Conservation (phyloP, 1,140 invertebrate species). For the Nymphalis io region DNA sequence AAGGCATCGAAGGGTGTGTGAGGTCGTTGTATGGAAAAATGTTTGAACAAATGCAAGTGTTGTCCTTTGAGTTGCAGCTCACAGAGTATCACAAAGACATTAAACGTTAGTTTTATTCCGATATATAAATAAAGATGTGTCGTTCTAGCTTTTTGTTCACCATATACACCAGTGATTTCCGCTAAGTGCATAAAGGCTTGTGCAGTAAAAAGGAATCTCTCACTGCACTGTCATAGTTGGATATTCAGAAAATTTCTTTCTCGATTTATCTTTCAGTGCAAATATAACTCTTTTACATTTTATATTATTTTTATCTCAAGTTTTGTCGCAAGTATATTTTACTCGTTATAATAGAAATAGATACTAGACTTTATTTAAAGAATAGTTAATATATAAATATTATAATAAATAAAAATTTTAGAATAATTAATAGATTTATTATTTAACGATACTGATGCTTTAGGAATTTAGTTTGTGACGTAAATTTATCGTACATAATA, state of each 20-base stretch:
- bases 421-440: too few relatives aligned
- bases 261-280: not conserved
- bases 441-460: too few relatives aligned
- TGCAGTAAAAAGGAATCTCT: constrained; percentile 1
- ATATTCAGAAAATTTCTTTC: not conserved
- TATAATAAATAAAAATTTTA: too few relatives aligned
- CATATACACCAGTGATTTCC: constrained; percentile 1
- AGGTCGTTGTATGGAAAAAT: not conserved
- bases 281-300: not conserved
- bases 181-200: not conserved
- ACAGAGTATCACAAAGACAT: not conserved
- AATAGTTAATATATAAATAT: too few relatives aligned
- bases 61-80: constrained; percentile 1
- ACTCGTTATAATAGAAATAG: too few relatives aligned
- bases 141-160: constrained; percentile 1
- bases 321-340: too few relatives aligned
- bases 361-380: too few relatives aligned
- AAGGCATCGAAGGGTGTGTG: not conserved
- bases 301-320: not conserved
- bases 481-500: too few relatives aligned
- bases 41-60: constrained; percentile 8
- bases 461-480: too few relatives aligned
- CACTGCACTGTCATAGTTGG: not conserved
- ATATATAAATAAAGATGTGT: constrained; percentile 2
- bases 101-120: constrained; percentile 6